phyloP scores from a whole-genome alignment of 92 coral and sea anemone species.

The Zoanthus sociatus region DNA sequence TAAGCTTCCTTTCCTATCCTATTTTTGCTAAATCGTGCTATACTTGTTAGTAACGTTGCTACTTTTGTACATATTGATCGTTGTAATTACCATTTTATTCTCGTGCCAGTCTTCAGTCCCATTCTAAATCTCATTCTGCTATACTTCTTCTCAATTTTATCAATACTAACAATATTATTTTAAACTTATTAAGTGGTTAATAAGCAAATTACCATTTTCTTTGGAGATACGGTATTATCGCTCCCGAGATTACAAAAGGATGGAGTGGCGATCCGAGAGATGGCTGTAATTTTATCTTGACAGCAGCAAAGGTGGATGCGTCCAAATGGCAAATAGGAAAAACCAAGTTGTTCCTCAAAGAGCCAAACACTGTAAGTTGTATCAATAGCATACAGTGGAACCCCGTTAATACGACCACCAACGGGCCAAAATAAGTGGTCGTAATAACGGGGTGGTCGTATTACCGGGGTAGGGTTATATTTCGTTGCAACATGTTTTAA shows the following conservation, averaged over 20 bases:
- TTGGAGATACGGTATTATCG: constrained; percentile 73
- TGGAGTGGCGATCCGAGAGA: constrained; percentile 69
- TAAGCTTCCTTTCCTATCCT: no score
- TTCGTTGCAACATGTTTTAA: no score
- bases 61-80: no score
- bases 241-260: constrained; percentile 60
- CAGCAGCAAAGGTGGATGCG: constrained; percentile 70
- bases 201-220: neutral
- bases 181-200: neutral
- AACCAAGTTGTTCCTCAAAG: constrained; percentile 86
- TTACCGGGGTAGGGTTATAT: no score
- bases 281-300: constrained; percentile 71
- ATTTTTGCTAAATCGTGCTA: no score
- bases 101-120: no score
- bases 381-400: neutral
- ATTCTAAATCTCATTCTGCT: no score
- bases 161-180: neutral
- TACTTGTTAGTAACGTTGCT: no score
- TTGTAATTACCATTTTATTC: no score
- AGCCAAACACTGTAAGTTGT: constrained; percentile 76
- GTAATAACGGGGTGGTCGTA: neutral
- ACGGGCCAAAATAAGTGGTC: neutral
- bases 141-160: no score
- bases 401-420: neutral
- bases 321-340: constrained; percentile 87